These are phyloP conservation scores for Capitulum mitella DNA, from an alignment of 2,888 invertebrate genomes.

Conservation along the genomic window DNA sequence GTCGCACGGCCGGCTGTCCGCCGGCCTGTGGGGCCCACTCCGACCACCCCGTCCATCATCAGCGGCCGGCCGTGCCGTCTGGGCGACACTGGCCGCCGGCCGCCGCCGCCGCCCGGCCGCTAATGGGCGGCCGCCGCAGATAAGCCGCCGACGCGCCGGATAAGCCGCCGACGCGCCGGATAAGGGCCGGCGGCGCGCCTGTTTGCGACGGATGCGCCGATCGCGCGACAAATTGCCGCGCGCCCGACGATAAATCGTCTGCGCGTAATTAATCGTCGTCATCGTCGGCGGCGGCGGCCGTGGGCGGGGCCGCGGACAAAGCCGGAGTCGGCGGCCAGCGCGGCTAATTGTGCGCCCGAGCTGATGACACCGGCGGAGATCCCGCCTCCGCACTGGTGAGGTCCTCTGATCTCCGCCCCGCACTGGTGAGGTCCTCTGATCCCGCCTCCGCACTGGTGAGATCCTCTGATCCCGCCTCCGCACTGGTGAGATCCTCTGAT, in stretches of 20 bases:
- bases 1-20: no score
- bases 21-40: background rate
- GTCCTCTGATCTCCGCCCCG: no score
- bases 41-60: slow-evolving; percentile 5
- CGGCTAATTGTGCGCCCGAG: background rate
- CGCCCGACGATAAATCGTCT: background rate
- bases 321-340: background rate
- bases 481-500: no score
- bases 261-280: background rate
- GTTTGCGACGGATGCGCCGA: slow-evolving; percentile 18
- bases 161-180: background rate
- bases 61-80: background rate
- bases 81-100: background rate
- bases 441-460: no score
- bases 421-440: no score
- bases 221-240: background rate
- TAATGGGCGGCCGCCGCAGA: background rate
- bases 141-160: background rate
- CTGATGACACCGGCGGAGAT: background rate
- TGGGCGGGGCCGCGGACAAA: background rate
- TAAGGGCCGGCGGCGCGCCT: background rate
- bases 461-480: no score
- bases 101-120: background rate
- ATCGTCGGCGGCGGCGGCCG: background rate
- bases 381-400: no score